Conservation (phyloP, 2,113 vertebrate species). For the Fulmarus glacialis region DNA sequence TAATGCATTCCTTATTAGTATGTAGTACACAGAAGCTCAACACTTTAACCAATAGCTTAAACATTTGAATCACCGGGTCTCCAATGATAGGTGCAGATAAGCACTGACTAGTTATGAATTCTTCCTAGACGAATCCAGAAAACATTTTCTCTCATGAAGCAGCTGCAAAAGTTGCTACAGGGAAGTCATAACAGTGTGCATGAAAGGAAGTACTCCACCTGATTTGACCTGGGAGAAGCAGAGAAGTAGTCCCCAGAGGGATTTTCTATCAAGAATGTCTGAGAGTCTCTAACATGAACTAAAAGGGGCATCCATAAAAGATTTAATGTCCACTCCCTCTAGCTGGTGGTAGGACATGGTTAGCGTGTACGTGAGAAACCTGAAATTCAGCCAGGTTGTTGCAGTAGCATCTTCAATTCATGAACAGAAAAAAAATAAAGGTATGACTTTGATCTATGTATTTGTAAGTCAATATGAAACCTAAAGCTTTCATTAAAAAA, state of each 20-base stretch:
- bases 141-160: neutral
- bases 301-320: neutral
- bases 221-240: neutral
- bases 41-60: neutral
- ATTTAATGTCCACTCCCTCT: neutral
- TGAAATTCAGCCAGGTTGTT: neutral
- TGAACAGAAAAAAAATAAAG: neutral
- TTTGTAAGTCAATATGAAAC: rapidly evolving
- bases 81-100: neutral
- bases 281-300: neutral
- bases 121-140: neutral
- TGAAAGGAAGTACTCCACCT: neutral
- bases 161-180: neutral
- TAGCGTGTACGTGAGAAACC: neutral
- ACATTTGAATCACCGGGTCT: neutral
- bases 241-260: neutral
- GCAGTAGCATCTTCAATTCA: neutral
- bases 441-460: neutral
- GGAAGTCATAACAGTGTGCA: neutral
- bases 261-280: neutral
- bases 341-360: neutral
- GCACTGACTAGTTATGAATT: neutral
- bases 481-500: neutral
- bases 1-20: neutral
- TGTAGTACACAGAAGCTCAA: neutral